Base-by-base conservation (phyloP, 2,888 invertebrate genomes). In the Ophion costatus region DNA sequence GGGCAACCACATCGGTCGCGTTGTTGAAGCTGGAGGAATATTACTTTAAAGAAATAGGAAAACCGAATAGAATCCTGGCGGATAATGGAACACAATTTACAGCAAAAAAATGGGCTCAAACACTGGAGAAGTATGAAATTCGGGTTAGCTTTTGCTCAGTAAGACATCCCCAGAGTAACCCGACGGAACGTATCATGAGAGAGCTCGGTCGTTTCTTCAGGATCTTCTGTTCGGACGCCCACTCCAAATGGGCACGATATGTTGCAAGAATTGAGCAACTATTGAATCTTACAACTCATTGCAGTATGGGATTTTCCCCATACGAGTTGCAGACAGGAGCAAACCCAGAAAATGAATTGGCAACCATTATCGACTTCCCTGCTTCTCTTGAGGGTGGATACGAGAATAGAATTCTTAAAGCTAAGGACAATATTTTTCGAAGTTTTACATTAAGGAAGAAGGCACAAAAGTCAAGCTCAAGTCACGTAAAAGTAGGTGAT, bases 61-160 rank as follows among this genome's bases (percentile, higher is more conserved):
- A 81, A 61, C 85, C 86, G 0, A 38, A 61, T 5, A 38, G 77
- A 10, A 79, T 83, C 1, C 59, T 82, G 20, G 75, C 82, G 0
- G 86, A 87, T 42, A 79, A 87, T 22, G 86, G 87, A 1, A 71
- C 80, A 24, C 24, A 87, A 20, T 86, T 87, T 11, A 82, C 83
- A 1, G 66, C 86, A 0, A 61, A 51, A 0, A 45, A 6, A 14
- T 87, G 83, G 86, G 71, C 45, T 33, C 45, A 45, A 11, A 33
- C 22, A 14, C 33, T 63, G 9, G 66, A 83, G 29, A 61, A 24
- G 74, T 9, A 33, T 10, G 56, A 22, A 69, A 56, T 56, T 7
- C 4, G n/a, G 17, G 56, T 56, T 2, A n/a, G 14, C n/a, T n/a
- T 17, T 56, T 56, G 17, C 1, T 56, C 56, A n/a, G 56, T 56